Base-by-base conservation (phyloP, 37 sponge, comb jelly and placozoan species). In the Beroe forskalii region DNA sequence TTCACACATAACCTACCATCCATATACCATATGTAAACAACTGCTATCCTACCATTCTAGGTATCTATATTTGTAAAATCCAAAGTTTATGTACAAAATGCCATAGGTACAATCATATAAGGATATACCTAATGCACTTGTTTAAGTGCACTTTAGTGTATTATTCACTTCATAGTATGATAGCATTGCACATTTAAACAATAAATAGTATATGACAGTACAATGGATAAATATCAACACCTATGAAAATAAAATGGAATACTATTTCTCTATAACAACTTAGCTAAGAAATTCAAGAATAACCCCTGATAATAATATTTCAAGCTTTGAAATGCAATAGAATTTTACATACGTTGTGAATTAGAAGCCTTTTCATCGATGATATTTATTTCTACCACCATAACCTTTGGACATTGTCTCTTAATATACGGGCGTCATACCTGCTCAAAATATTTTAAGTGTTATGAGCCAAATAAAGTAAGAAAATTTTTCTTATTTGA, bases 351-450 rank as follows among this genome's bases (percentile, higher is more conserved):
- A 80, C 86, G 86, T 80, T 80, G 86, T 80, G 86, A 80, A 43
- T 80, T 80, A 19, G 86, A 38, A 23, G 86, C 86, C 48, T 37
- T 80, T 23, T 80, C 86, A 44, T 80, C 86, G 14, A 80, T 80
- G 55, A 80, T 80, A 44, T 80, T 80, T 80, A 80, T 80, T 80
- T 80, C 86, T 80, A 80, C 86, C 44, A 80, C 86, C 86, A 80
- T 80, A 80, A 35, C 55, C 72, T 69, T 32, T 69, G 27, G 32
- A 33, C 72, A 69, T 69, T 36, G 32, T 69, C 12, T 35, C 72
- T 69, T 17, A 14, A 27, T 69, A 69, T 35, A 69, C 55, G 55
- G 55, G 55, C 55, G 6, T 48, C 55, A 48, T 48, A 48, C 55
- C 55, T 48, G 55, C 55, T 48, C 12, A 48, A 48, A 12, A 48